Percentiles rank a stretch among this genome's conserved stretches.
Evolutionary conservation across 2,113 vertebrate genomes (phyloP).

Genomic region (Nothocercus julius): DNA sequence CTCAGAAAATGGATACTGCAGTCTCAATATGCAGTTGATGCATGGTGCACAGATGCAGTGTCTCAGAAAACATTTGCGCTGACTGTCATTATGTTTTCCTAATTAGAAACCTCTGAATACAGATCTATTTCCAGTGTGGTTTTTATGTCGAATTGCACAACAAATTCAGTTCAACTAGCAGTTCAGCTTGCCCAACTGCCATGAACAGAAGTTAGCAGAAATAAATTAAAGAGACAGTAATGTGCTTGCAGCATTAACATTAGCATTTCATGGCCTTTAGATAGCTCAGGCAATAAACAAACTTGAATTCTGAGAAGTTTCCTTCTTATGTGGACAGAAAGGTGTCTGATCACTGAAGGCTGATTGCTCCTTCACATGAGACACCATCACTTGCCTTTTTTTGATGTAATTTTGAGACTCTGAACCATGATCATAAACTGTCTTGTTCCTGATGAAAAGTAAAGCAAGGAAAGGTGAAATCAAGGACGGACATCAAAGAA

Average conservation of each 20-base stretch:
- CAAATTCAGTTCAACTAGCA: constrained; percentile 59
- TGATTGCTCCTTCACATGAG: background rate
- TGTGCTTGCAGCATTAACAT: constrained; percentile 49
- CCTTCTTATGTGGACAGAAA: background rate
- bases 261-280: constrained; percentile 62
- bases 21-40: constrained; percentile 21
- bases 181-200: constrained; percentile 64
- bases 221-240: constrained; percentile 75
- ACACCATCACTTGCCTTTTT: background rate
- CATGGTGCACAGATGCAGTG: constrained; percentile 41
- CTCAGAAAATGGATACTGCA: constrained; percentile 16
- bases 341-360: background rate
- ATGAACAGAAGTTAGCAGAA: constrained; percentile 48
- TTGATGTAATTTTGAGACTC: background rate
- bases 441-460: background rate
- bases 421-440: fast-evolving
- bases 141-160: constrained; percentile 46
- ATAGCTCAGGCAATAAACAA: constrained; percentile 47
- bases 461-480: background rate
- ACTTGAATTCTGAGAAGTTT: background rate
- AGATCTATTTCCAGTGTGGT: constrained; percentile 22
- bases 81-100: constrained; percentile 57
- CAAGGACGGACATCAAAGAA: too few relatives aligned
- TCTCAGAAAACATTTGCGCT: constrained; percentile 54
- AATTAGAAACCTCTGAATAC: constrained; percentile 61